Evolutionary conservation across 1,140 invertebrate species (phyloP).

Genomic region (Lordiphosa collinella): DNA sequence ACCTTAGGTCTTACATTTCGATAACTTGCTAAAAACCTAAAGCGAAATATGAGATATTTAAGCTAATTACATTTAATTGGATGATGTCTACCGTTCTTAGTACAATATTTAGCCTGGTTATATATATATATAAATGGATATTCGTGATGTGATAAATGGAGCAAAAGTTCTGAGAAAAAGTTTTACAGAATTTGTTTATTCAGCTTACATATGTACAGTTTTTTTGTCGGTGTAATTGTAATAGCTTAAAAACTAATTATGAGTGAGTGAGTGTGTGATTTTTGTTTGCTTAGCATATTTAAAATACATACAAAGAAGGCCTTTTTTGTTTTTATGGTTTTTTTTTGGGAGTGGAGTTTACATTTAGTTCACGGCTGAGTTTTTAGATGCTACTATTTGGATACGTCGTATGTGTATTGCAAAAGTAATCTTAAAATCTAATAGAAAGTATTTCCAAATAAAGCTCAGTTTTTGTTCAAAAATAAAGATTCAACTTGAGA

Average conservation of each 20-base stretch:
- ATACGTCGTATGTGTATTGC: constrained; percentile 66
- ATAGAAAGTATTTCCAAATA: constrained; percentile 47
- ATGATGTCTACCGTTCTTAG: constrained; percentile 4
- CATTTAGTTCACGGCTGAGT: constrained; percentile 49
- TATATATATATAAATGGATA: constrained; percentile 31
- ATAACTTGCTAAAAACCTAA: constrained; percentile 52
- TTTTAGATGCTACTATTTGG: constrained; percentile 62
- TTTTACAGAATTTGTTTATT: constrained; percentile 11
- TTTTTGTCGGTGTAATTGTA: constrained; percentile 6
- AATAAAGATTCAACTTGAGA: constrained; percentile 25
- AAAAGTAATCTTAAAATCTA: constrained; percentile 39
- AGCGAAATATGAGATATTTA: constrained; percentile 30
- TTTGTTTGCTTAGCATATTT: constrained; percentile 21
- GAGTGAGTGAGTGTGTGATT: background rate
- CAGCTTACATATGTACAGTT: constrained; percentile 24
- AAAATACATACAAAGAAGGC: constrained; percentile 47
- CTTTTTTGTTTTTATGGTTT: constrained; percentile 22
- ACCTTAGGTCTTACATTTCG: constrained; percentile 72
- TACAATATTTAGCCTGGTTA: constrained; percentile 21
- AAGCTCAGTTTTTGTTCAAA: constrained; percentile 63
- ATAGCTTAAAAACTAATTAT: constrained; percentile 22
- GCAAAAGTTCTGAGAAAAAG: constrained; percentile 12
- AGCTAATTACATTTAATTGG: constrained; percentile 58
- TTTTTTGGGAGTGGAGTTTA: constrained; percentile 13
- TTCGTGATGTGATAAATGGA: constrained; percentile 11